Evolutionary conservation across 2,797 vertebrate species (phyloP), one percentile per base, ranked within the genome.

Genomic region (Gymnothorax javanicus): DNA sequence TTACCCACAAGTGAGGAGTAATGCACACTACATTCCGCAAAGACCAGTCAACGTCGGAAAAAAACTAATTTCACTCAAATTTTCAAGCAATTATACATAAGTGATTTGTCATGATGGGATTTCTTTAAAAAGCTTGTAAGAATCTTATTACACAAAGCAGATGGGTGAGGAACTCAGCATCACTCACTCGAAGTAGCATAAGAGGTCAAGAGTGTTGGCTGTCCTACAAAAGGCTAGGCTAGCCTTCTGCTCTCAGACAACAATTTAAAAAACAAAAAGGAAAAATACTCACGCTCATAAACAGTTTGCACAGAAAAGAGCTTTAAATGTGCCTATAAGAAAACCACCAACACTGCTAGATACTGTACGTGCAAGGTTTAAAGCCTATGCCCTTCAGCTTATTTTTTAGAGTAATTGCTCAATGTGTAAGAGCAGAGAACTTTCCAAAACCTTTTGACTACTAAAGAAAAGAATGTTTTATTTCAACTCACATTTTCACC

Each of bases 91-190:
- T 85, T 84, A 85, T 87, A 87, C 73, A 84, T 67, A 81, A 87
- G 83, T 85, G 75, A 88, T 88, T 79, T 82, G 87, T 85, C 77
- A 85, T 67, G 54, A 58, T 57, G 87, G 71, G 71, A 84, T 79
- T 64, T 84, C 87, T 58, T 87, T 64, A 85, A 67, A 85, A 87
- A 87, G 86, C 82, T n/a, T 8, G 57, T 84, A 85, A 87, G 60
- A 73, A 60, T 75, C 75, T 77, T 77, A 85, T 84, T 84, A 54
- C 58, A 84, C 57, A 83, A 87, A 27, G 25, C 25, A n/a, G 62
- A 25, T 54, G 59, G 33, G 84, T 64, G 17, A 15, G 64, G 54
- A 85, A 85, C 84, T 69, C 27, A 71, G 52, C 62, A 17, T 85
- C 64, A 56, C 57, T 82, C 82, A 59, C 58, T 62, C n/a, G 57